Percentiles rank a stretch among this genome's conserved stretches.
These are phyloP conservation scores for Druon quercuslanigerum DNA, from an alignment of 1,140 invertebrate genomes.

Conservation along the genomic window DNA sequence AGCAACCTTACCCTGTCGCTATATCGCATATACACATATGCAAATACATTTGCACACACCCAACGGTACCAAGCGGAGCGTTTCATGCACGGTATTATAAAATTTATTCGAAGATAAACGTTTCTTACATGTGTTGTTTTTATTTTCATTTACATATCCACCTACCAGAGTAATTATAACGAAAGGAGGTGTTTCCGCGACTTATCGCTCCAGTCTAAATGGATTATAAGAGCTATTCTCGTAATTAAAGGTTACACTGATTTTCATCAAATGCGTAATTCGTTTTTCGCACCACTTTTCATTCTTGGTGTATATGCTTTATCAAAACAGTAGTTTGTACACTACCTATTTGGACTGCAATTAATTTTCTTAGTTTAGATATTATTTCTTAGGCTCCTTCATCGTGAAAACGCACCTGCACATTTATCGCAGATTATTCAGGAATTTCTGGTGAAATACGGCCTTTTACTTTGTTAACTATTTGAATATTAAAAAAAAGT, in stretches of 20 bases:
- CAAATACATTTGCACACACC: conserved; percentile 8
- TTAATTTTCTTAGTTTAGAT: not conserved
- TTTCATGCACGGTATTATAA: conserved; percentile 31
- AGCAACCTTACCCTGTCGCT: conserved; percentile 45
- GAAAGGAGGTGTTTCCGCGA: conserved; percentile 26
- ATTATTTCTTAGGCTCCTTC: too few species aligned
- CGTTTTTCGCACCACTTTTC: conserved; percentile 12
- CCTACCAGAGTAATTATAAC: conserved; percentile 24
- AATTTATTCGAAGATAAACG: conserved; percentile 31
- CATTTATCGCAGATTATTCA: too few species aligned
- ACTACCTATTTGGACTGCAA: conserved; percentile 20
- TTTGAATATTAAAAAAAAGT: too few species aligned
- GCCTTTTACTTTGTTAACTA: too few species aligned
- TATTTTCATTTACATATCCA: conserved; percentile 32
- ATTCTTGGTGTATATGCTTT: conserved; percentile 1
- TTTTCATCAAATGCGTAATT: not conserved
- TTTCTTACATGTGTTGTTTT: conserved; percentile 31
- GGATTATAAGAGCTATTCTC: conserved; percentile 13
- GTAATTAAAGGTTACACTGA: conserved; percentile 14
- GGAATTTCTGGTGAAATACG: too few species aligned
- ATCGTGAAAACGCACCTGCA: too few species aligned
- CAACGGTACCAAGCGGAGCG: conserved; percentile 20
- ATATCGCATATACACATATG: conserved; percentile 36
- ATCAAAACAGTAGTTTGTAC: conserved; percentile 17
- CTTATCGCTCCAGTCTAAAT: conserved; percentile 19